Conservation (phyloP, 2,888 invertebrate genomes). For the Nezara viridula region DNA sequence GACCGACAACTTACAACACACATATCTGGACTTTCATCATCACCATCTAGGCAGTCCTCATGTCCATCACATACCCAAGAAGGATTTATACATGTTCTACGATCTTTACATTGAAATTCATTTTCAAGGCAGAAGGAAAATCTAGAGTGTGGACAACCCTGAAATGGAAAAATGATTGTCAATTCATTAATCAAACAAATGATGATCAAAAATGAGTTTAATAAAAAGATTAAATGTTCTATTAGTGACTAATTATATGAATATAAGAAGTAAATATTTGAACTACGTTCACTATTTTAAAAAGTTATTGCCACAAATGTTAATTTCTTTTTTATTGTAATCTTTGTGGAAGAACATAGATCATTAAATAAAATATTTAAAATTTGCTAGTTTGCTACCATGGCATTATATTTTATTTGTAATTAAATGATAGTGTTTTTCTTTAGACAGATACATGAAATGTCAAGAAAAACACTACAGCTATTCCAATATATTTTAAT, state of each 20-base stretch:
- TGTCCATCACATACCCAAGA: slow-evolving; percentile 90
- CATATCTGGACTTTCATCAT: slow-evolving; percentile 78
- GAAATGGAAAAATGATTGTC: too few relatives aligned
- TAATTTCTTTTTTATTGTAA: background rate
- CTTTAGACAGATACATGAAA: background rate
- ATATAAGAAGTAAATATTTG: background rate
- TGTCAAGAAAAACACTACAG: background rate
- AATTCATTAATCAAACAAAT: too few relatives aligned
- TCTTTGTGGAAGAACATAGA: too few relatives aligned
- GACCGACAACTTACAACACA: slow-evolving; percentile 82
- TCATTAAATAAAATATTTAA: too few relatives aligned
- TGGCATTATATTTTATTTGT: background rate
- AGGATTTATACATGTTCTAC: slow-evolving; percentile 83
- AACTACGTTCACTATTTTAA: background rate
- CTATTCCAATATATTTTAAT: background rate
- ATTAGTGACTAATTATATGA: background rate
- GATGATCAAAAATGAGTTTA: too few relatives aligned
- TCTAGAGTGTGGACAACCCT: slow-evolving; percentile 75
- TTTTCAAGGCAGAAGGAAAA: slow-evolving; percentile 77
- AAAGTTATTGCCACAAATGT: background rate
- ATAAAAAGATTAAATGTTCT: background rate
- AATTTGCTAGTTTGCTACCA: too few relatives aligned
- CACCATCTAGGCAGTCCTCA: slow-evolving; percentile 85
- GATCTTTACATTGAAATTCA: slow-evolving; percentile 86
- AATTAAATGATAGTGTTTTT: background rate